These are phyloP conservation scores for Sebastes matsubarae DNA, from an alignment of 2,797 vertebrate genomes.

Conservation along the genomic window DNA sequence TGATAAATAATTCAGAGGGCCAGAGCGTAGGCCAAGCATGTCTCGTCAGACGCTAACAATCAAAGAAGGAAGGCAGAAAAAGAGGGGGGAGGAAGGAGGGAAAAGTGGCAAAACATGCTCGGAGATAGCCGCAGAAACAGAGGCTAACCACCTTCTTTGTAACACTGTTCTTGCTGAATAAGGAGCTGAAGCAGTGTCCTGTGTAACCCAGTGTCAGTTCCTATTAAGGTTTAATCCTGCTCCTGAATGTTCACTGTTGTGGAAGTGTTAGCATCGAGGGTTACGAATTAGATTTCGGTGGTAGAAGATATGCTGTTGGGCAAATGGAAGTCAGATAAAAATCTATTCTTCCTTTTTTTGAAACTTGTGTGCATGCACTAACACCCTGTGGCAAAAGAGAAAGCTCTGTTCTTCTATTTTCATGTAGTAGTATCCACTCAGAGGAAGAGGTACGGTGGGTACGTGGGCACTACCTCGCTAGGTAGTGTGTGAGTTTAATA, in stretches of 20 bases:
- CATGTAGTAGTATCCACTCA: background rate
- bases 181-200: slow-evolving; percentile 46
- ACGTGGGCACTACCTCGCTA: background rate
- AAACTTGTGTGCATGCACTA: background rate
- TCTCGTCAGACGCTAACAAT: slow-evolving; percentile 73
- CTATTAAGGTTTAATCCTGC: slow-evolving; percentile 61
- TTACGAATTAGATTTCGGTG: slow-evolving; percentile 46
- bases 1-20: slow-evolving; percentile 80
- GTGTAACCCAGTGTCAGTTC: slow-evolving; percentile 45
- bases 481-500: slow-evolving; percentile 58
- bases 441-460: background rate
- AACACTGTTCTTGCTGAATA: slow-evolving; percentile 32
- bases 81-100: background rate
- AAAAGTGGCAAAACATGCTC: slow-evolving; percentile 49
- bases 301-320: slow-evolving; percentile 33
- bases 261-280: slow-evolving; percentile 42
- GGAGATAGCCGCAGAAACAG: slow-evolving; percentile 52
- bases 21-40: slow-evolving; percentile 64
- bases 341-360: background rate
- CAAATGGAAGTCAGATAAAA: slow-evolving; percentile 31
- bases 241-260: slow-evolving; percentile 36
- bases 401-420: background rate
- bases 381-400: background rate
- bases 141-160: slow-evolving; percentile 52
- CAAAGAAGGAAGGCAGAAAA: slow-evolving; percentile 49